Evolutionary conservation across 2,888 invertebrate species (phyloP), one percentile per base, ranked within the genome.

Genomic region (Cepaea hortensis): DNA sequence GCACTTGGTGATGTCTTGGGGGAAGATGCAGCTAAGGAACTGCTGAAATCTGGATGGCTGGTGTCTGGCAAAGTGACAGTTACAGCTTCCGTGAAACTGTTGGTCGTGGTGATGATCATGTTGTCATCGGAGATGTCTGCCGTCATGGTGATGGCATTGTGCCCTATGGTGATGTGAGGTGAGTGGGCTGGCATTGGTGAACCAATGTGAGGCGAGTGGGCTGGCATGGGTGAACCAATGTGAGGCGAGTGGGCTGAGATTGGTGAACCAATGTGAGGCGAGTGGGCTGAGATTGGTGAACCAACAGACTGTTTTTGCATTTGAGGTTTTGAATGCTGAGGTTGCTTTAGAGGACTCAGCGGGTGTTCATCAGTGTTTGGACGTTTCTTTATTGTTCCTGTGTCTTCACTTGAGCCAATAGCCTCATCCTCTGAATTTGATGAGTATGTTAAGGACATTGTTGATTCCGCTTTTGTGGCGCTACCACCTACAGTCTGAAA

Each of bases 361-460:
- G 50, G 75, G 50, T 61, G 48, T 68, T 80, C 81, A 15, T 65
- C 80, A 3, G 55, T 89, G 70, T 88, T 86, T 82, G 92, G 92
- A 72, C 93, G 90, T 15, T 93, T 91, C 88, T 93, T 93, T n/a
- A 93, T 93, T 20, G 93, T 93, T 23, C 93, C 93, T 18, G 92
- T 93, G 87, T 93, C 93, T 85, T 93, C 93, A 0, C 92, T 92
- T 76, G 91, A 91, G 18, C 91, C 91, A 82, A 90, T 89, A 11
- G 90, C 77, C 84, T 93, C 93, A 77, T 93, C 93, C 85, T 93
- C 93, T 0, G 93, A 93, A 77, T 92, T 93, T 0, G 93, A 93
- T 1, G 93, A 93, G 88, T 91, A 93, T 50, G 93, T 92, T 62
- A 91, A 91, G 85, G 91, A 91, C 85, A 91, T 88, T 62, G 73